Evolutionary conservation across 2,888 invertebrate species (phyloP), one percentile per base, ranked within the genome.

Genomic region (Leptogaster cylindrica): DNA sequence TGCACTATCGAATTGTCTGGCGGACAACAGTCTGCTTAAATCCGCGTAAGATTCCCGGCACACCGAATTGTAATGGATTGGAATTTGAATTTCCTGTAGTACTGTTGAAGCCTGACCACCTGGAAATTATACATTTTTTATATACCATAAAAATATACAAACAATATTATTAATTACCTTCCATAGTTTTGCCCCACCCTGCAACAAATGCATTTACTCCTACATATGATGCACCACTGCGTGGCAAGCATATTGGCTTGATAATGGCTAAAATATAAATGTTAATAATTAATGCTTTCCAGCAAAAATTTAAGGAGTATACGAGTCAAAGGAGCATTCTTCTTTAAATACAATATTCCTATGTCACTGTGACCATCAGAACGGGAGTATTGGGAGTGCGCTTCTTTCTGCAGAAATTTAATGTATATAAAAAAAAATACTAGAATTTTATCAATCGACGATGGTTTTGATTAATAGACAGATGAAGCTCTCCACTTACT

Each of bases 231-330:
- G 84, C 82, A 0, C 81, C 78, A 7, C 82, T 78, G 10, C 82
- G 77, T 0, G 94, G 94, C 61, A 94, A 80, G 76, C 94, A 94
- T 71, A 93, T 88, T 0, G 93, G 92, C 70, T 81, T 82, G 58
- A 93, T 86, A 20, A 83, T 75, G 10, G 79, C 92, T 92, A 80
- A 44, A 84, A 83, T 31, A 31, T 31, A 31, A 7, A 6, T 31
- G 31, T 31, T 31, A 31, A 31, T 31, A 31, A 31, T 10, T 7
- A 7, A 6, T 10, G 10, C 31, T 7, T 31, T 31, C 10, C 10
- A 14, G 20, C 20, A 3, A 8, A 5, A 12, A 36, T 3, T 36
- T 36, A 3, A 36, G 4, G 1, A 20, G 74, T 81, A 82, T 74
- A 88, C 89, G 69, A 3, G 86, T 82, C 67, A 86, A 87, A 1